These are phyloP conservation scores for Hydractinia symbiolongicarpus DNA, from an alignment of 30 jellyfish, hydroid and myxozoan genomes.

Conservation along the genomic window DNA sequence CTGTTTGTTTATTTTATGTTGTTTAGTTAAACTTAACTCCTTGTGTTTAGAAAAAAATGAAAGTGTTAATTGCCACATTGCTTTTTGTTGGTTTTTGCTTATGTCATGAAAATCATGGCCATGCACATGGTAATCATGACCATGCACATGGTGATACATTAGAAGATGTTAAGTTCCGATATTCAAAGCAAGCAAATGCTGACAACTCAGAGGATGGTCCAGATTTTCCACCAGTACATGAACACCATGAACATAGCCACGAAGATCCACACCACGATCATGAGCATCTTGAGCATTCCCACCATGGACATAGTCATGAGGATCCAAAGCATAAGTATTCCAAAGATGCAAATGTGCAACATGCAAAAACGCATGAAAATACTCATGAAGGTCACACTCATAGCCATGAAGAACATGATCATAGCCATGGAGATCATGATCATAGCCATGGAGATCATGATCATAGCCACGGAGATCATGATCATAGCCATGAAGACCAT, in stretches of 20 bases:
- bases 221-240: conserved; percentile 15
- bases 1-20: no score
- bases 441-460: conserved; percentile 50
- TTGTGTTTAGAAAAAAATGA: no score
- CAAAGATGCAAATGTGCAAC: conserved; percentile 64
- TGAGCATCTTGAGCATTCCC: conserved; percentile 17
- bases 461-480: conserved; percentile 24
- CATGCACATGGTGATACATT: neutral
- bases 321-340: conserved; percentile 74
- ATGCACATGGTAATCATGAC: conserved; percentile 26
- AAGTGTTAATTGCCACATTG: no score
- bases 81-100: no score
- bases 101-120: conserved; percentile 37
- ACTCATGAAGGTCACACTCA: conserved; percentile 8
- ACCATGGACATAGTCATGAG: conserved; percentile 41
- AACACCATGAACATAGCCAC: neutral
- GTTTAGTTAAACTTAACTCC: no score
- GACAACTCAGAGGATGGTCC: conserved; percentile 6
- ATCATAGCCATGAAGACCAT: conserved; percentile 44
- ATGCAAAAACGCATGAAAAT: conserved; percentile 14
- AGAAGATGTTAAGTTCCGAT: conserved; percentile 10
- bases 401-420: conserved; percentile 37
- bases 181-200: conserved; percentile 19
- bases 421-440: conserved; percentile 38
- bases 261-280: conserved; percentile 18